These are phyloP conservation scores for Enteromius afrohamiltoni DNA, from an alignment of 2,797 vertebrate species.

Conservation along the genomic window DNA sequence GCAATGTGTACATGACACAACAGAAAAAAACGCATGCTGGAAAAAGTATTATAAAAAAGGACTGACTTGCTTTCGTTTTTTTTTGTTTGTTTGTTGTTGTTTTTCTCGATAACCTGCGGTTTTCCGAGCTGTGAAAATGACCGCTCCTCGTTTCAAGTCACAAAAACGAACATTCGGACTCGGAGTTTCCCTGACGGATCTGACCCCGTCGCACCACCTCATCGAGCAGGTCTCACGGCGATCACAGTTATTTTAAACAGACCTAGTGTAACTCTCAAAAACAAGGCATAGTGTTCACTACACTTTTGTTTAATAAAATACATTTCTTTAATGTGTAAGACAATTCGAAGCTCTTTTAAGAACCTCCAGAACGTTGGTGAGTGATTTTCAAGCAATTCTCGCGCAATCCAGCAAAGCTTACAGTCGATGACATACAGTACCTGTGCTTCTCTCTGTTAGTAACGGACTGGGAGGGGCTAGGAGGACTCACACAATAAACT, in stretches of 20 bases:
- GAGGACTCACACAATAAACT: conserved; percentile 70
- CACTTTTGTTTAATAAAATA: conserved; percentile 59
- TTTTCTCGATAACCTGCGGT: conserved; percentile 24
- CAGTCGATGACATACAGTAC: conserved; percentile 59
- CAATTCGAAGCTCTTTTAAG: conserved; percentile 54
- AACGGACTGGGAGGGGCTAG: conserved; percentile 64
- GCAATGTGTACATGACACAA: conserved; percentile 66
- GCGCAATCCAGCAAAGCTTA: conserved; percentile 60
- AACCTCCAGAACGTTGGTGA: conserved; percentile 56
- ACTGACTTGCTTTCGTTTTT: conserved; percentile 5
- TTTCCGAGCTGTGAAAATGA: conserved; percentile 38
- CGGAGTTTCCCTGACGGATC: conserved; percentile 8
- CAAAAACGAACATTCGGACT: conserved; percentile 34
- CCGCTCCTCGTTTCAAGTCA: background rate
- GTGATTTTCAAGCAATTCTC: conserved; percentile 59
- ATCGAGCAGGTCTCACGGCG: conserved; percentile 50
- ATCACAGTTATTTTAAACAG: conserved; percentile 51
- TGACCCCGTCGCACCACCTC: conserved; percentile 59
- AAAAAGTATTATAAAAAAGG: conserved; percentile 54
- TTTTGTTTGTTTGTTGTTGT: background rate
- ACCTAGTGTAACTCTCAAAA: conserved; percentile 57
- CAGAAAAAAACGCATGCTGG: conserved; percentile 71
- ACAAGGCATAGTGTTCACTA: conserved; percentile 62
- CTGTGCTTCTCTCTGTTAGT: conserved; percentile 76
- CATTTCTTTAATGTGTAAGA: conserved; percentile 61